Percentiles rank a stretch among this genome's conserved stretches.
These are phyloP conservation scores for Poeciliopsis turneri DNA, from an alignment of 2,797 vertebrate species.

Conservation along the genomic window DNA sequence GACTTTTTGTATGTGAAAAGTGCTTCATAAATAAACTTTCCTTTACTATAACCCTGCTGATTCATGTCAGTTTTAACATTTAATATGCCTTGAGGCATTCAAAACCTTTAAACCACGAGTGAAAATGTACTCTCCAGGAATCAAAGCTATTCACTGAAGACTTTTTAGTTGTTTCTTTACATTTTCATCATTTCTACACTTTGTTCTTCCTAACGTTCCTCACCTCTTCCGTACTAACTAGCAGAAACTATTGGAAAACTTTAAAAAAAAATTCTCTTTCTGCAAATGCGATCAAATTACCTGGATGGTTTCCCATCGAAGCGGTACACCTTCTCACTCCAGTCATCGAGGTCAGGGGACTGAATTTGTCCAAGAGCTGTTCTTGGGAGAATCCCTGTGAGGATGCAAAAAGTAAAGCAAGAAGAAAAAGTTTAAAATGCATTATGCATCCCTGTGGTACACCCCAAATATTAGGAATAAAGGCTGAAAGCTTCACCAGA, in stretches of 20 bases:
- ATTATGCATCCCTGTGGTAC: slow-evolving; percentile 25
- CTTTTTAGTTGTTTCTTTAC: background rate
- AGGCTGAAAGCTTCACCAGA: slow-evolving; percentile 49
- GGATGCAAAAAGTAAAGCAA: slow-evolving; percentile 51
- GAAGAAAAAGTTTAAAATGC: slow-evolving; percentile 43
- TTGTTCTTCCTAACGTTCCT: background rate
- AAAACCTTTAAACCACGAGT: background rate
- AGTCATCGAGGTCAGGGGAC: slow-evolving; percentile 90
- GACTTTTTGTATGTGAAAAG: background rate
- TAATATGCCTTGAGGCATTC: background rate
- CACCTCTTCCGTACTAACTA: slow-evolving; percentile 1
- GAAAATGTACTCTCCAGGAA: background rate
- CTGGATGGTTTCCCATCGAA: slow-evolving; percentile 86
- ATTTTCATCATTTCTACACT: background rate
- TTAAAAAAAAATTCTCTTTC: background rate
- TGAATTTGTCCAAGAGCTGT: slow-evolving; percentile 84
- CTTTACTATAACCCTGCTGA: too few species aligned
- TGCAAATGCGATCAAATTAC: slow-evolving; percentile 74
- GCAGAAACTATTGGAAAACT: background rate
- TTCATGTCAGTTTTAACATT: background rate
- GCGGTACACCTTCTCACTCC: slow-evolving; percentile 88
- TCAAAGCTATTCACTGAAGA: background rate
- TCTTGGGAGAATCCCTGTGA: slow-evolving; percentile 82
- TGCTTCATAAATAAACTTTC: background rate
- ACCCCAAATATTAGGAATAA: slow-evolving; percentile 48